phyloP scores from a whole-genome alignment of 2,888 invertebrate genomes.

The Caenorhabditis parvicauda region DNA sequence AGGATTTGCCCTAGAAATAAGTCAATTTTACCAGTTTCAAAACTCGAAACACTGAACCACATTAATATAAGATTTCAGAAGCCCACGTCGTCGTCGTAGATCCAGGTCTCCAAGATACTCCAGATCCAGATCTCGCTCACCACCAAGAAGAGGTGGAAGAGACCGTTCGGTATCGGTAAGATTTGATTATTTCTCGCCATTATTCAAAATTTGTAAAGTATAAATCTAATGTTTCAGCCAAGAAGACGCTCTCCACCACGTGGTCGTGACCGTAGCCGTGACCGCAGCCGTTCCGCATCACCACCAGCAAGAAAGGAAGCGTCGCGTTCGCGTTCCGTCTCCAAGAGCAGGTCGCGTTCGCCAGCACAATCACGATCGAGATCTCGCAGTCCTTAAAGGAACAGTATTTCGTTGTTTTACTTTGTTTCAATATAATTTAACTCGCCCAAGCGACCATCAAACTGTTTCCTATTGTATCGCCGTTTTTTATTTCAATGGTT shows the following conservation, averaged over 20 bases:
- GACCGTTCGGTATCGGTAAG: conserved; percentile 29
- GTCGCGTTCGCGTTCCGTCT: conserved; percentile 1
- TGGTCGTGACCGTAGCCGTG: conserved; percentile 9
- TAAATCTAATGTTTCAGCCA: conserved; percentile 17
- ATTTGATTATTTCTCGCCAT: conserved; percentile 10
- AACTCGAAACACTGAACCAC: no score
- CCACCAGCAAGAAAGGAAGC: background rate
- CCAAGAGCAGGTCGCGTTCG: conserved; percentile 9
- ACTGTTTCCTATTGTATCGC: no score
- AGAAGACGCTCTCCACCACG: conserved; percentile 25
- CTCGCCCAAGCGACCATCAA: no score
- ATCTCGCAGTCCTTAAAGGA: no score
- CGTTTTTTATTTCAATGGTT: no score
- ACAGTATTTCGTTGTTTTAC: no score
- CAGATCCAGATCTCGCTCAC: conserved; percentile 17
- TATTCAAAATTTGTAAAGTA: background rate
- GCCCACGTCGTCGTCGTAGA: conserved; percentile 29
- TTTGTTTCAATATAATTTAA: no score
- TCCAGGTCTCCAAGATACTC: conserved; percentile 38
- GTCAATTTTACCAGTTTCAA: no score
- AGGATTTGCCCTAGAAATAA: no score
- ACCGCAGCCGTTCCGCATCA: conserved; percentile 11
- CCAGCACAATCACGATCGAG: no score
- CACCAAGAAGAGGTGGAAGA: conserved; percentile 19
- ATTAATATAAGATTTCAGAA: no score